Conservation (phyloP, 2,888 invertebrate genomes). For the Patella depressa region DNA sequence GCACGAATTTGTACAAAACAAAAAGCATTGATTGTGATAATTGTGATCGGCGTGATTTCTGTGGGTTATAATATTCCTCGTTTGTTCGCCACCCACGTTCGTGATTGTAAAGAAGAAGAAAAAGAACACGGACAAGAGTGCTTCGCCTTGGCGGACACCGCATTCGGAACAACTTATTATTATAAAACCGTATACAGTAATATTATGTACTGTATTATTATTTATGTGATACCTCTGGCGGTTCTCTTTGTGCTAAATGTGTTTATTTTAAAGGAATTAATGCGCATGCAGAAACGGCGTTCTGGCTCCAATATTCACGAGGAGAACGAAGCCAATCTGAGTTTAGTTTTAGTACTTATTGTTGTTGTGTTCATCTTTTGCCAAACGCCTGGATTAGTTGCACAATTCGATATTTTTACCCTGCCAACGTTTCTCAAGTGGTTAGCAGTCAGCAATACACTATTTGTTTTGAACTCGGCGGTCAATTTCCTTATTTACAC, state of each 20-base stretch:
- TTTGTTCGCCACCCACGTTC: slow-evolving; percentile 49
- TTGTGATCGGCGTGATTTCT: slow-evolving; percentile 47
- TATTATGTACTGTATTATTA: slow-evolving; percentile 55
- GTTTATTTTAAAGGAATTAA: slow-evolving; percentile 59
- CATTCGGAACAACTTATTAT: slow-evolving; percentile 47
- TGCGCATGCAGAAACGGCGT: slow-evolving; percentile 59
- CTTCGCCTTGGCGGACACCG: slow-evolving; percentile 45
- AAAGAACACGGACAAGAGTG: slow-evolving; percentile 25
- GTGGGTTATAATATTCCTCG: slow-evolving; percentile 62
- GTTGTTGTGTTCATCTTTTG: slow-evolving; percentile 68
- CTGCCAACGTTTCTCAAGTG: slow-evolving; percentile 51
- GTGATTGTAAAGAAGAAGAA: slow-evolving; percentile 25
- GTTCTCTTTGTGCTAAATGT: slow-evolving; percentile 56
- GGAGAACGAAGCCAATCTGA: slow-evolving; percentile 62
- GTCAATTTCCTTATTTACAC: slow-evolving; percentile 68
- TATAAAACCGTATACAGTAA: slow-evolving; percentile 52
- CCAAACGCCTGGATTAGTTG: slow-evolving; percentile 64
- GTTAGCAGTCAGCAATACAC: slow-evolving; percentile 61
- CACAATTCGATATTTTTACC: slow-evolving; percentile 59
- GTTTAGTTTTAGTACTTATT: slow-evolving; percentile 63
- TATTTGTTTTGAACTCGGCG: slow-evolving; percentile 65
- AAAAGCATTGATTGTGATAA: slow-evolving; percentile 55
- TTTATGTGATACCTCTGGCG: slow-evolving; percentile 57
- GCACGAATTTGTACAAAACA: slow-evolving; percentile 54
- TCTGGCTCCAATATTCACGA: slow-evolving; percentile 58